These are phyloP conservation scores for Eulemur coronatus DNA, from an alignment of 2,797 vertebrate species.

Conservation along the genomic window DNA sequence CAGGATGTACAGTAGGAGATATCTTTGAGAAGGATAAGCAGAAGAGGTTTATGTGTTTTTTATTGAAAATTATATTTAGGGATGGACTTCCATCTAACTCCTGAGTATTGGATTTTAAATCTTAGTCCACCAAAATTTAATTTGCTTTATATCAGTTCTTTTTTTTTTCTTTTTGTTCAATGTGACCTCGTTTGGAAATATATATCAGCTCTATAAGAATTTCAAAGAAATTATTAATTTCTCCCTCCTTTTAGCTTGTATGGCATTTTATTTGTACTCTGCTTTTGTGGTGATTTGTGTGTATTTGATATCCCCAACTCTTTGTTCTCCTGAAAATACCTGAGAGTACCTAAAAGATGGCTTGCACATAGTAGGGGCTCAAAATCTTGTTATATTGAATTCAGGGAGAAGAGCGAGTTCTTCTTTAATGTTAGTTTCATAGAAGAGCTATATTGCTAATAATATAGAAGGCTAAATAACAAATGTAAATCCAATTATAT, in stretches of 20 bases:
- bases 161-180: no score
- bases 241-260: neutral
- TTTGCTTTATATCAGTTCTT: slow-evolving; percentile 5
- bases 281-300: neutral
- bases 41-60: neutral
- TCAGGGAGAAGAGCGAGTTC: neutral
- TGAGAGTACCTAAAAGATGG: neutral
- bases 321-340: neutral
- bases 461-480: neutral
- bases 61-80: slow-evolving; percentile 5
- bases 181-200: no score
- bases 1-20: neutral
- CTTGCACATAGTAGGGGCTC: neutral
- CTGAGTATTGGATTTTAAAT: neutral
- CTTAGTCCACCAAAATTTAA: neutral
- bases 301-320: neutral
- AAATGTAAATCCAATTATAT: neutral
- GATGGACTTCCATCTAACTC: neutral
- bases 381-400: neutral
- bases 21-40: neutral
- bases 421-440: slow-evolving; percentile 17
- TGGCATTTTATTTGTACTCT: slow-evolving; percentile 24
- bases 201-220: slow-evolving; percentile 1
- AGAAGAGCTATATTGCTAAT: neutral
- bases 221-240: neutral